Evolutionary conservation across 2,113 vertebrate species (phyloP), one percentile per base, ranked within the genome.

Genomic region (Nothoprocta perdicaria): DNA sequence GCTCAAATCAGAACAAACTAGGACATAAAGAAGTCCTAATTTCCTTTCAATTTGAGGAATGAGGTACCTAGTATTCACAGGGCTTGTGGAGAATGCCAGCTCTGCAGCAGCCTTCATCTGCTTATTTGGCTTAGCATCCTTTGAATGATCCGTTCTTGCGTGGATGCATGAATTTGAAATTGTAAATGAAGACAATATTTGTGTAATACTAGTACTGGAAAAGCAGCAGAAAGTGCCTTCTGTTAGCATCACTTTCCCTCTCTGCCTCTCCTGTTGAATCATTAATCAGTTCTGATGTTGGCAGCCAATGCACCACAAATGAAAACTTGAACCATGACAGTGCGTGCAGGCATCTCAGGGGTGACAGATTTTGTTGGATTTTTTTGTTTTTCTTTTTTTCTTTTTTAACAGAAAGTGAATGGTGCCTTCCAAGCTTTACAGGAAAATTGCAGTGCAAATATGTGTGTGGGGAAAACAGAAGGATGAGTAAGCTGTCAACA

Each of bases 401-500:
- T 65, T 52, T 50, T 93, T 40, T 1, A 12, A 75, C 31, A 86
- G n/a, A 62, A 93, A 89, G 62, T 53, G 0, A 82, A 41, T 65
- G 65, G 75, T 81, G 14, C n/a, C 15, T 16, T 80, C 33, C 11
- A n/a, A 33, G 40, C 58, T 88, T 90, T 75, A 58, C 66, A 33
- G 81, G 14, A 66, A 87, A 58, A 86, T 88, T n/a, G 52, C 58
- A 90, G 68, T 85, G 45, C 53, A 73, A 48, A 15, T 81, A 8
- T 10, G 19, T 90, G 45, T 81, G 2, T 6, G 14, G 29, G 38
- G 12, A n/a, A 62, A 50, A 74, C n/a, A 84, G 80, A 77, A 90
- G 41, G 79, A 77, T 87, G 58, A 89, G 15, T 84, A 79, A 79
- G 35, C 53, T 94, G 79, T 55, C 87, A 76, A 31, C 81, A 85